Evolutionary conservation across 2,888 invertebrate genomes (phyloP).

Genomic region (Cylloceria caligata): DNA sequence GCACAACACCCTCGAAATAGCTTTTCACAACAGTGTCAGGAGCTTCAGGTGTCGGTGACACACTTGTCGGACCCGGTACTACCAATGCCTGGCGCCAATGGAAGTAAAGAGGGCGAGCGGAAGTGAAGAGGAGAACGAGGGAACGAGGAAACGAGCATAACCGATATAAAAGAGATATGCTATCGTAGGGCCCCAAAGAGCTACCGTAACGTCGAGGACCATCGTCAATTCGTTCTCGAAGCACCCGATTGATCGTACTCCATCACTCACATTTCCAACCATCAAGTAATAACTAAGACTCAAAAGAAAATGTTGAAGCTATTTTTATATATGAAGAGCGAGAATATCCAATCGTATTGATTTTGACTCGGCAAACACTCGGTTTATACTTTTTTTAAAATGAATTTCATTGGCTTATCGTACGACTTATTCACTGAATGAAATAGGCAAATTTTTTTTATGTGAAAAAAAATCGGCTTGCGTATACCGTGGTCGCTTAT

Average conservation of each 20-base stretch:
- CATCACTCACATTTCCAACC: conserved; percentile 29
- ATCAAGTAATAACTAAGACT: background rate
- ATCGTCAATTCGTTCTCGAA: conserved; percentile 57
- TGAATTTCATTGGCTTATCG: no score
- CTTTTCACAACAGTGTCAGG: conserved; percentile 49
- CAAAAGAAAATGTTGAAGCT: conserved; percentile 4
- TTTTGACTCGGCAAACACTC: no score
- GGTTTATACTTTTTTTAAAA: background rate
- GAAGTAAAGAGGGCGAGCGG: conserved; percentile 54
- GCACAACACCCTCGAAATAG: conserved; percentile 56
- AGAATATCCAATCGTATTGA: no score
- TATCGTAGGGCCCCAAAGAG: conserved; percentile 62
- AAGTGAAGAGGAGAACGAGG: conserved; percentile 55
- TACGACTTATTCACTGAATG: no score
- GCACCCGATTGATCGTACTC: conserved; percentile 58
- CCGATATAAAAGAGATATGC: conserved; percentile 62
- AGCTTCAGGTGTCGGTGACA: conserved; percentile 52
- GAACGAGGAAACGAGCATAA: conserved; percentile 21
- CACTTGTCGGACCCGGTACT: conserved; percentile 27
- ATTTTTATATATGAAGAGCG: background rate
- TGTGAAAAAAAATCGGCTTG: no score
- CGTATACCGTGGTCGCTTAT: no score
- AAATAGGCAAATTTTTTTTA: no score
- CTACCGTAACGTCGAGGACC: conserved; percentile 64
- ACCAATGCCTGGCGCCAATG: conserved; percentile 31